Evolutionary conservation across 37 sponge, comb jelly and placozoan genomes (phyloP).

Genomic region (Tethya wilhelma): DNA sequence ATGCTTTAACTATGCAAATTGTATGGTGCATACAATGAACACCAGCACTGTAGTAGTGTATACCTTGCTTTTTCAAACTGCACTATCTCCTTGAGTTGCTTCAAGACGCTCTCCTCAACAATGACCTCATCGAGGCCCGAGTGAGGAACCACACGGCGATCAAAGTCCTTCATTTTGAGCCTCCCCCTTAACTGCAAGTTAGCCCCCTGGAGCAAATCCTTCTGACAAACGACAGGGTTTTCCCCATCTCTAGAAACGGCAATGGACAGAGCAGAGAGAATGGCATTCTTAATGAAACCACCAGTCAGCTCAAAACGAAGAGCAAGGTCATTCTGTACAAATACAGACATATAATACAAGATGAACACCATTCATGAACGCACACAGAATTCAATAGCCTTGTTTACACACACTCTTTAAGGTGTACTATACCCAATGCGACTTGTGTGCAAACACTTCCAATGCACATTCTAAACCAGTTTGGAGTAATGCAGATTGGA

Average conservation of each 20-base stretch:
- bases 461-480: no score
- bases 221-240: slow-evolving; percentile 61
- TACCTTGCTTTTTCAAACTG: slow-evolving; percentile 88
- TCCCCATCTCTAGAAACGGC: slow-evolving; percentile 59
- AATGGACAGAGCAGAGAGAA: slow-evolving; percentile 53
- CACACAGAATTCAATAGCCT: not conserved
- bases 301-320: slow-evolving; percentile 76
- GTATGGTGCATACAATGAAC: no score
- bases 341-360: not conserved
- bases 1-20: no score
- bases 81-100: slow-evolving; percentile 67
- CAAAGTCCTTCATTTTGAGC: slow-evolving; percentile 88
- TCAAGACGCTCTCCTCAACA: slow-evolving; percentile 58
- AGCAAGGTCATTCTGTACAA: slow-evolving; percentile 54
- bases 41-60: not conserved
- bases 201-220: slow-evolving; percentile 55
- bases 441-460: no score
- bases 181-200: slow-evolving; percentile 50
- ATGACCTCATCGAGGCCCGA: slow-evolving; percentile 81
- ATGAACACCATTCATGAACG: no score
- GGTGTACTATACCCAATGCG: no score
- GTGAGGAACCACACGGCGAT: slow-evolving; percentile 78
- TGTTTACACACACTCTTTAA: not conserved
- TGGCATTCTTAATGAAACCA: slow-evolving; percentile 62
- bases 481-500: no score